Evolutionary conservation across 2,113 vertebrate genomes (phyloP).

Genomic region (Sinocyclocheilus anophthalmus): DNA sequence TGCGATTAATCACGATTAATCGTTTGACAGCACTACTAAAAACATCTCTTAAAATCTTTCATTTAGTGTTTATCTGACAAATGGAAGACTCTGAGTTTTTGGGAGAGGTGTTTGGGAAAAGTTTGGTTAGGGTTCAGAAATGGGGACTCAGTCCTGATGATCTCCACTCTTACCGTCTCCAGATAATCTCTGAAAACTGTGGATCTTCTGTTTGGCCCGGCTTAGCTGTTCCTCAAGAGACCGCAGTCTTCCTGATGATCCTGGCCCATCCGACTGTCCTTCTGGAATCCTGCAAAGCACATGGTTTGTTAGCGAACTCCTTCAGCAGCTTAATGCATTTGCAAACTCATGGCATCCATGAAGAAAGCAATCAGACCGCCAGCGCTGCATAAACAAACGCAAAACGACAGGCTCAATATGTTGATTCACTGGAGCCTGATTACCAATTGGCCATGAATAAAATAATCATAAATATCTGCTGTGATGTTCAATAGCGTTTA

Average conservation of each 20-base stretch:
- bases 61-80: not conserved
- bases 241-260: constrained; percentile 87
- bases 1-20: too few species aligned
- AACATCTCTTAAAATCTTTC: too few species aligned
- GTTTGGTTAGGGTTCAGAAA: not conserved
- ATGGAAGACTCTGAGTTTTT: not conserved
- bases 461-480: constrained; percentile 11
- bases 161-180: constrained; percentile 80
- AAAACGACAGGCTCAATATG: not conserved
- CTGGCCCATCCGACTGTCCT: constrained; percentile 87
- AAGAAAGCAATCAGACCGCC: constrained; percentile 1
- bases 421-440: constrained; percentile 1
- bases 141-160: not conserved
- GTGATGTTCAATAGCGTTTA: constrained; percentile 21
- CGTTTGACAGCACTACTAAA: too few species aligned
- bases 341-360: not conserved
- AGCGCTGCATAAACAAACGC: not conserved
- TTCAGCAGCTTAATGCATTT: not conserved
- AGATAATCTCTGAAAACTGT: constrained; percentile 89
- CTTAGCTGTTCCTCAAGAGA: constrained; percentile 93
- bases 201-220: constrained; percentile 97
- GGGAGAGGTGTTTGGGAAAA: not conserved
- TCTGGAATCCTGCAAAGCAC: constrained; percentile 86
- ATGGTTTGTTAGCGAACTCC: not conserved
- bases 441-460: constrained; percentile 26